Percentiles rank a stretch among this genome's conserved stretches.
phyloP scores from a whole-genome alignment of 35 echinoderm and acorn worm genomes.

The Hemicentrotus pulcherrimus region DNA sequence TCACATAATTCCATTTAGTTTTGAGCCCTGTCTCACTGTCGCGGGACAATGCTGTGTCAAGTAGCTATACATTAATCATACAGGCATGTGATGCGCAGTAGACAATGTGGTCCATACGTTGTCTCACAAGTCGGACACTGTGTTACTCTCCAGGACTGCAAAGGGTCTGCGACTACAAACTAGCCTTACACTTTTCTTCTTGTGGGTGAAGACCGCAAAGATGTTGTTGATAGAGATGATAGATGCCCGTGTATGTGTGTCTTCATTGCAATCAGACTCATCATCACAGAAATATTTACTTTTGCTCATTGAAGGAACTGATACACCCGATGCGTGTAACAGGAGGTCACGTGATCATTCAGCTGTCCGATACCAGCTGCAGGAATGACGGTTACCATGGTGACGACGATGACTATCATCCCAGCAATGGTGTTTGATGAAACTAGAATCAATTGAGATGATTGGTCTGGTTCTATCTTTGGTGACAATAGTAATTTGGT shows the following conservation, averaged over 20 bases:
- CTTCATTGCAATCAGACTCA: not conserved
- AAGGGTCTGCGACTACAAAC: too few relatives aligned
- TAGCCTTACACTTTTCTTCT: not conserved
- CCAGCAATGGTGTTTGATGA: not conserved
- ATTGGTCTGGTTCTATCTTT: not conserved
- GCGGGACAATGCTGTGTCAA: too few relatives aligned
- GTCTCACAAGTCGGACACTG: too few relatives aligned
- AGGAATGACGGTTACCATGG: not conserved
- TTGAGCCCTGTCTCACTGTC: too few relatives aligned
- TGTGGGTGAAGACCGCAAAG: not conserved
- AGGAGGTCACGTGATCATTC: not conserved
- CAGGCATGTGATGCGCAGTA: too few relatives aligned
- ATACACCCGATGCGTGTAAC: not conserved
- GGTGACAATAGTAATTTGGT: not conserved
- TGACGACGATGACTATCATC: not conserved
- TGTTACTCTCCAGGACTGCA: too few relatives aligned
- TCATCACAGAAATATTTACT: not conserved
- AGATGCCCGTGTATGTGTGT: not conserved
- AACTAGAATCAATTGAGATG: not conserved
- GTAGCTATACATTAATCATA: too few relatives aligned
- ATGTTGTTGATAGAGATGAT: not conserved
- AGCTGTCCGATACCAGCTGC: not conserved
- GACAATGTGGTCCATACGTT: too few relatives aligned
- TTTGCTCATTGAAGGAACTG: slow-evolving; percentile 20
- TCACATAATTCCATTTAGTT: too few relatives aligned